phyloP scores from a whole-genome alignment of 2,797 vertebrate genomes.

The Neostethus bicornis region DNA sequence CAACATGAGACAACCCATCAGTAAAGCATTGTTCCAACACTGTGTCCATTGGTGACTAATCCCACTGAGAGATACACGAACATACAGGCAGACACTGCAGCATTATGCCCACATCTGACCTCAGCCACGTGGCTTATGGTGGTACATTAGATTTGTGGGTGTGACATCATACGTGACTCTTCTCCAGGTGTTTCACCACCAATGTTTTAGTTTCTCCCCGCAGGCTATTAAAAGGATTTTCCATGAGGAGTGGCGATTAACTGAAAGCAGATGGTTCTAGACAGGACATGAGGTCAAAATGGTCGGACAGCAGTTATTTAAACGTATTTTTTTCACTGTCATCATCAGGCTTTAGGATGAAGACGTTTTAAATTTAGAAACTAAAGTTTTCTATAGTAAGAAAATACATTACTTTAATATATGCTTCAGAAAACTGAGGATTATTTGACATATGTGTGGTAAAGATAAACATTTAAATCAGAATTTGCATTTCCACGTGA shows the following conservation, averaged over 20 bases:
- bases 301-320: slow-evolving; percentile 42
- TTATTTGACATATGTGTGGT: neutral
- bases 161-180: slow-evolving; percentile 60
- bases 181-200: slow-evolving; percentile 60
- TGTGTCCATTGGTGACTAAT: slow-evolving; percentile 61
- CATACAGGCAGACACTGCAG: slow-evolving; percentile 46
- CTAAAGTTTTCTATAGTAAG: neutral
- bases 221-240: slow-evolving; percentile 4
- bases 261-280: slow-evolving; percentile 20
- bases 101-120: slow-evolving; percentile 55
- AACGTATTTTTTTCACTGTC: slow-evolving; percentile 13
- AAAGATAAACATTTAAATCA: neutral
- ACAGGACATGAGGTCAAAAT: slow-evolving; percentile 58
- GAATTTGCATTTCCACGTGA: neutral
- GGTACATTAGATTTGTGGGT: slow-evolving; percentile 17
- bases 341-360: neutral
- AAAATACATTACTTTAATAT: neutral
- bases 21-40: slow-evolving; percentile 62
- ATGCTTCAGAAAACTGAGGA: neutral
- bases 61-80: slow-evolving; percentile 46
- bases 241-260: slow-evolving; percentile 2
- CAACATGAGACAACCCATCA: slow-evolving; percentile 37
- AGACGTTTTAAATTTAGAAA: slow-evolving; percentile 5
- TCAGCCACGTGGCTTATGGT: slow-evolving; percentile 37
- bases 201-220: slow-evolving; percentile 19